A percentile compares a stretch with the other conserved stretches of the same genome.
phyloP scores from a whole-genome alignment of 2,797 vertebrate genomes.

The Columba guinea region DNA sequence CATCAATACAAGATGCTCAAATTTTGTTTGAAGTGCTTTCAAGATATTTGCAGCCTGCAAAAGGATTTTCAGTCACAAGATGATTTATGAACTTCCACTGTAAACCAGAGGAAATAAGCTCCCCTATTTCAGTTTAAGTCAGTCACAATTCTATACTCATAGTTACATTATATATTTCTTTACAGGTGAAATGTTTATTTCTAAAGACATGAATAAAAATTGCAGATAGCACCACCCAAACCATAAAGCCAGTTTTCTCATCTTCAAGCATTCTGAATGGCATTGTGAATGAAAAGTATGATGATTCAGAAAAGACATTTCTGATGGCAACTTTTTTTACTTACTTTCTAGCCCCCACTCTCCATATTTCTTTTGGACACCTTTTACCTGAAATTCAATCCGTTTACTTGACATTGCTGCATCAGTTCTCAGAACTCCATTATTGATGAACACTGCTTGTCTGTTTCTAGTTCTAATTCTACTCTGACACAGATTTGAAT shows the following conservation, averaged over 20 bases:
- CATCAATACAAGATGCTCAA: conserved; percentile 83
- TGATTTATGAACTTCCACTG: neutral
- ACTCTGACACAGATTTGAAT: neutral
- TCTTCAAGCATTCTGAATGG: neutral
- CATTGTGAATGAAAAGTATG: neutral
- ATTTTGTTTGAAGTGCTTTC: conserved; percentile 86
- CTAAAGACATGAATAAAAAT: neutral
- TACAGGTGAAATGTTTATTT: neutral
- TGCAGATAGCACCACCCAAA: neutral
- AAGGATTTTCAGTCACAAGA: conserved; percentile 30
- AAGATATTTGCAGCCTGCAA: conserved; percentile 81
- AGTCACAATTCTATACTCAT: neutral
- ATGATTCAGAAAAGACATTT: neutral
- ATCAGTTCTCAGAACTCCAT: neutral
- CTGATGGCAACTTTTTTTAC: neutral
- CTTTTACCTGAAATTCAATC: neutral
- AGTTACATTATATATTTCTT: neutral
- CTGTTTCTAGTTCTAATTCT: neutral
- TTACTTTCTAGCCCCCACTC: neutral
- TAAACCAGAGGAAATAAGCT: neutral
- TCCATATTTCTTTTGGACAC: neutral
- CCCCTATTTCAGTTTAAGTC: neutral
- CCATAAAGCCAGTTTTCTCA: neutral
- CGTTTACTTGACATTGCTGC: neutral
- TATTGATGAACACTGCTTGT: neutral